Base-by-base conservation (phyloP, 1,140 invertebrate genomes). In the Ctenoplectra terminalis region DNA sequence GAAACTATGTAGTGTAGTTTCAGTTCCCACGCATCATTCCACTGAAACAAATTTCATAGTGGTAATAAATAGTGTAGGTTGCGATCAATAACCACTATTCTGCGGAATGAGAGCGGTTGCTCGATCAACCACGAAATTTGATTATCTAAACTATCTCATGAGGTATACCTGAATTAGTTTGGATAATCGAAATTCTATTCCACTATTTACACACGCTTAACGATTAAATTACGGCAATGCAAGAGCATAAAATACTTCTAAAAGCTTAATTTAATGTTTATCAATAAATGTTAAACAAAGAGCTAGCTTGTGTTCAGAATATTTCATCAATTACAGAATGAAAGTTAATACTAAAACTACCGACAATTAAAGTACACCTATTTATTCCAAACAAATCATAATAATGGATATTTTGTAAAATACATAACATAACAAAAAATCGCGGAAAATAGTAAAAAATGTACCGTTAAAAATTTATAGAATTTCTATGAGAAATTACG, bases 61-160 rank as follows among this genome's bases (percentile, higher is more conserved):
- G 46, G n/a, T 61, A 77, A 77, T 77, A 69, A 77, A 46, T 70
- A 58, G 40, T 58, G 40, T 40, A 61, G 75, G 31, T 40, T 20
- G 46, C 64, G 64, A 67, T 77, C 64, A 60, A 70, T 77, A 77
- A 70, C 63, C 73, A 75, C 73, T 64, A 37, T 64, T 23, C 58
- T 40, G 60, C 60, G 73, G 73, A 75, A 64, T 75, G 58, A 61
- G n/a, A 52, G 60, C 46, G 60, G 46, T 75, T 75, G 17, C 46
- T 60, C 40, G 56, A 73, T 73, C 71, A 75, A 52, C 60, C 60
- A 23, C 43, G 60, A 75, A 64, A 64, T 75, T 75, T 63, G 43
- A 75, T 75, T 75, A 75, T 40, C 73, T 64, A 75, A 75, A 64
- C 60, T 75, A 75, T 73, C 60, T 37, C 43, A 0, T 40, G 46